Evolutionary conservation across 1,140 invertebrate species (phyloP).

Genomic region (Mylabris phalerata): DNA sequence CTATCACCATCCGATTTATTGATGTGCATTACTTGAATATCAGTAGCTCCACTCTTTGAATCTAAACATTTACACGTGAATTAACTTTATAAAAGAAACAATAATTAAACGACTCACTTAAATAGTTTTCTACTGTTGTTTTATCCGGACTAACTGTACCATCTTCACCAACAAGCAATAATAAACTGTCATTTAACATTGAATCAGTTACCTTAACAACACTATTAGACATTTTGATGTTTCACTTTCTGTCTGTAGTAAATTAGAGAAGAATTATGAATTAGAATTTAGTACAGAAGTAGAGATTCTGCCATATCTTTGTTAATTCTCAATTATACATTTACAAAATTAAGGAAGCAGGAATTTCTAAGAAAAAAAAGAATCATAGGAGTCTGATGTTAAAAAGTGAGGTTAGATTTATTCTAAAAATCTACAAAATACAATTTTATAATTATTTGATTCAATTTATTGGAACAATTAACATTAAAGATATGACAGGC

Average conservation of each 20-base stretch:
- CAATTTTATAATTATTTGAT: neutral
- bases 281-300: neutral
- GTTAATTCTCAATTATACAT: neutral
- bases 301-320: neutral
- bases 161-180: slow-evolving; percentile 38
- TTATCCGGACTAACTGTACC: slow-evolving; percentile 37
- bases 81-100: neutral
- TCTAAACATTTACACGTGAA: slow-evolving; percentile 19
- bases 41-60: slow-evolving; percentile 30
- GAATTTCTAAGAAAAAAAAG: neutral
- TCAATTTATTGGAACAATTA: neutral
- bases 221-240: slow-evolving; percentile 34
- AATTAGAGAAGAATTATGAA: neutral
- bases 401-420: no score
- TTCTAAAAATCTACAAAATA: neutral
- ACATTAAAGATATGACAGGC: neutral
- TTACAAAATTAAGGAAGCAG: neutral
- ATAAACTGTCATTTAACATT: slow-evolving; percentile 32
- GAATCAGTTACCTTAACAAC: slow-evolving; percentile 39
- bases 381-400: neutral
- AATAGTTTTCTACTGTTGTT: slow-evolving; percentile 35
- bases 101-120: slow-evolving; percentile 33
- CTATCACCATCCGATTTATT: slow-evolving; percentile 35
- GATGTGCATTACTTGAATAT: slow-evolving; percentile 37
- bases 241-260: no score